phyloP scores from a whole-genome alignment of 2,113 vertebrate genomes.

The Trematomus loennbergii region DNA sequence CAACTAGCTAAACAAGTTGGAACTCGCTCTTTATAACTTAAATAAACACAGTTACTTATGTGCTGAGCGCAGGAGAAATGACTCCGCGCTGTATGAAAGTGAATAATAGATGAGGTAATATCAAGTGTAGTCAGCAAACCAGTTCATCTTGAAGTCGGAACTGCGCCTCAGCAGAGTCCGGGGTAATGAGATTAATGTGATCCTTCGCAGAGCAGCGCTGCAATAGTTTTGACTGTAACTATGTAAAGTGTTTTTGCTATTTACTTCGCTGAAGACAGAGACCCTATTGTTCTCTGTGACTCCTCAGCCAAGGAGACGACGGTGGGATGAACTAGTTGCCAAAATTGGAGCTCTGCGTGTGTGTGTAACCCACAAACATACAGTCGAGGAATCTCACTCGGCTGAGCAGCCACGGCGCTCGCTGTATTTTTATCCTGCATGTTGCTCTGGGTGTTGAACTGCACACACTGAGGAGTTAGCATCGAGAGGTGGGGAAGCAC shows the following conservation, averaged over 20 bases:
- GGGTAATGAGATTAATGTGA: constrained; percentile 54
- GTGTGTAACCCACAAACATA: constrained; percentile 59
- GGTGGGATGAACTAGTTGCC: constrained; percentile 64
- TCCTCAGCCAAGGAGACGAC: constrained; percentile 61
- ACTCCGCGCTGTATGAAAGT: constrained; percentile 59
- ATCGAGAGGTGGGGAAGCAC: neutral
- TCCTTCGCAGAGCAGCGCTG: constrained; percentile 41
- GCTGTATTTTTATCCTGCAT: constrained; percentile 37
- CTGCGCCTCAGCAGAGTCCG: constrained; percentile 32
- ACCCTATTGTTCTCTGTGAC: constrained; percentile 65
- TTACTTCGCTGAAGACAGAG: constrained; percentile 66
- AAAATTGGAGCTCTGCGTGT: constrained; percentile 50
- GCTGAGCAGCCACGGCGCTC: constrained; percentile 21
- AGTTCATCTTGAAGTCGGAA: constrained; percentile 51
- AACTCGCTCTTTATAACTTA: constrained; percentile 40
- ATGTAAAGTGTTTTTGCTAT: constrained; percentile 51
- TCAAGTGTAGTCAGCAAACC: constrained; percentile 71
- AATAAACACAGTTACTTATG: constrained; percentile 47
- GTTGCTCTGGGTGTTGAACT: constrained; percentile 13
- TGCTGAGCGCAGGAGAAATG: constrained; percentile 64
- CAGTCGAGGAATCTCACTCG: constrained; percentile 55
- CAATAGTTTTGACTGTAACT: constrained; percentile 40
- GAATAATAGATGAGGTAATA: constrained; percentile 74
- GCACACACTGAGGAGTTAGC: constrained; percentile 9
- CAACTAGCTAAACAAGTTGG: constrained; percentile 38